Evolutionary conservation across 1,140 invertebrate species (phyloP).

Genomic region (Drosophila setifemur): DNA sequence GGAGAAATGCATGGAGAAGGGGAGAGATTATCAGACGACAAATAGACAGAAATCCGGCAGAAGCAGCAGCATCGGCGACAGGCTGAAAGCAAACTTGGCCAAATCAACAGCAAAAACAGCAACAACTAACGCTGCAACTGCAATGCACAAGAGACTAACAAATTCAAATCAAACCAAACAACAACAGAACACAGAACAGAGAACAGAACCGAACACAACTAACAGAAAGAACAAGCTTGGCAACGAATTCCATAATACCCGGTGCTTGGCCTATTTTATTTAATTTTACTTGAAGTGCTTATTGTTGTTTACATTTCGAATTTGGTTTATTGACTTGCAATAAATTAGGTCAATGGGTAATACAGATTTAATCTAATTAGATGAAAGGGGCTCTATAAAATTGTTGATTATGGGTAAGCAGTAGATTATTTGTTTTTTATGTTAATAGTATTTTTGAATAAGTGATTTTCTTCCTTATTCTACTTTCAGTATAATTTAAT

Average conservation of each 20-base stretch:
- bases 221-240: not conserved
- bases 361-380: too few species aligned
- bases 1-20: slow-evolving; percentile 18
- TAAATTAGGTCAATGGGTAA: too few species aligned
- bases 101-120: slow-evolving; percentile 43
- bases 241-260: slow-evolving; percentile 5
- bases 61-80: slow-evolving; percentile 47
- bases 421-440: too few species aligned
- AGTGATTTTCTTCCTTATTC: too few species aligned
- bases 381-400: too few species aligned
- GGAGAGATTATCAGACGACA: slow-evolving; percentile 68
- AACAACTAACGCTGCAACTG: slow-evolving; percentile 27
- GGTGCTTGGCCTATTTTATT: not conserved
- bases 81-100: slow-evolving; percentile 50
- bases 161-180: slow-evolving; percentile 73
- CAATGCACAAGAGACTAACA: slow-evolving; percentile 69
- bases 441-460: too few species aligned
- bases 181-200: too few species aligned
- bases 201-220: too few species aligned
- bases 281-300: not conserved
- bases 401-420: too few species aligned
- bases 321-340: too few species aligned
- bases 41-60: slow-evolving; percentile 67
- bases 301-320: not conserved
- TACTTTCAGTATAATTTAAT: too few species aligned